Evolutionary conservation across 2,888 invertebrate species (phyloP).

Genomic region (Pseudolycoriella hygida): DNA sequence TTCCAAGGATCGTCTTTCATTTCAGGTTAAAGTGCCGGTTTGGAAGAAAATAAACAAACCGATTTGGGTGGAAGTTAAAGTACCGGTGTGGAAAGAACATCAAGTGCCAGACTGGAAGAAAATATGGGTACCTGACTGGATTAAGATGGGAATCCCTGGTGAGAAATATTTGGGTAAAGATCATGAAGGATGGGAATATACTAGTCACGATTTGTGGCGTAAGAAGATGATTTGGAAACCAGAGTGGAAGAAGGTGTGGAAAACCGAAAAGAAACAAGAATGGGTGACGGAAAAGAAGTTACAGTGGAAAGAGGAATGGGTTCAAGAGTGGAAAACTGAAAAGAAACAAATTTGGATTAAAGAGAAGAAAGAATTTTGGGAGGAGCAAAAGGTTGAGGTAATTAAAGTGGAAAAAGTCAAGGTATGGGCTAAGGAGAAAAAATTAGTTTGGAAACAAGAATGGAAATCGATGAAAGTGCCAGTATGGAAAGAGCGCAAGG

Average conservation of each 20-base stretch:
- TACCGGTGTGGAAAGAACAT: slow-evolving; percentile 38
- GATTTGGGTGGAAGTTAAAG: slow-evolving; percentile 46
- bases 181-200: slow-evolving; percentile 46
- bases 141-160: slow-evolving; percentile 34
- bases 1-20: slow-evolving; percentile 1
- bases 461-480: slow-evolving; percentile 41
- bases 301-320: slow-evolving; percentile 44
- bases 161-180: slow-evolving; percentile 45
- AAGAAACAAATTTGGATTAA: slow-evolving; percentile 49
- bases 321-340: slow-evolving; percentile 49
- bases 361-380: slow-evolving; percentile 48
- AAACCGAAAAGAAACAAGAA: slow-evolving; percentile 37
- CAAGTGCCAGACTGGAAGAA: slow-evolving; percentile 36
- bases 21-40: slow-evolving; percentile 33
- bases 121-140: slow-evolving; percentile 30
- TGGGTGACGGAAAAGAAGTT: slow-evolving; percentile 45
- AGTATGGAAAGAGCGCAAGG: slow-evolving; percentile 50
- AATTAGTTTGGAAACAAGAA: slow-evolving; percentile 32
- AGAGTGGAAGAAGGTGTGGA: slow-evolving; percentile 44
- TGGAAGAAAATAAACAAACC: slow-evolving; percentile 64
- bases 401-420: slow-evolving; percentile 53
- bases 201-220: slow-evolving; percentile 47
- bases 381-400: slow-evolving; percentile 48
- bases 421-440: slow-evolving; percentile 37
- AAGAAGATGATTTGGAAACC: slow-evolving; percentile 55